A percentile compares a stretch with the other conserved stretches of the same genome.
Evolutionary conservation across 2,797 vertebrate species (phyloP).

Genomic region (Lophius americanus): DNA sequence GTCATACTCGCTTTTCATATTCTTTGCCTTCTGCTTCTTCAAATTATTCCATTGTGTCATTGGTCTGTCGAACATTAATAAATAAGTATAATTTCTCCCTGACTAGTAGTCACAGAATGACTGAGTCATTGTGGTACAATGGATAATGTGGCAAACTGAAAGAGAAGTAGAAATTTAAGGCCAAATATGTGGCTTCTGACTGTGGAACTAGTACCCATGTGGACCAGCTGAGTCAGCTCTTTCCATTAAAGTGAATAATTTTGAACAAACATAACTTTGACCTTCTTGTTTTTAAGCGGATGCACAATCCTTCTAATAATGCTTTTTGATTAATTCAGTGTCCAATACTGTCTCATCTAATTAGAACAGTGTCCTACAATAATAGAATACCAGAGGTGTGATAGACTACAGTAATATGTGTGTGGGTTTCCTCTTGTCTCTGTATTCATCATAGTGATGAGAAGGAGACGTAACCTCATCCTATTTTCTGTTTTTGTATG

Average conservation of each 20-base stretch:
- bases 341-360: not conserved
- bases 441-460: conserved; percentile 11
- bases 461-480: conserved; percentile 33
- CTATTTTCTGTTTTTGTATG: conserved; percentile 9
- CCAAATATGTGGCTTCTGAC: conserved; percentile 56
- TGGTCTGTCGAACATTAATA: conserved; percentile 7
- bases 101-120: conserved; percentile 47
- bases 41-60: conserved; percentile 29
- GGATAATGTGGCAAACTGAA: conserved; percentile 36
- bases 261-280: conserved; percentile 32
- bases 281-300: conserved; percentile 37
- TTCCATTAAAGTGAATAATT: conserved; percentile 62
- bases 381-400: not conserved
- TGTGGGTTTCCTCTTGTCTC: not conserved
- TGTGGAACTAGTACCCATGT: conserved; percentile 44
- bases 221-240: conserved; percentile 54
- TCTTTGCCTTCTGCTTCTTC: not conserved
- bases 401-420: not conserved
- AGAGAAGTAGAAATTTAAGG: conserved; percentile 23
- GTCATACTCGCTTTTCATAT: not conserved
- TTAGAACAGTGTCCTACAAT: not conserved
- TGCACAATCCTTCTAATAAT: conserved; percentile 15
- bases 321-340: not conserved
- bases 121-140: conserved; percentile 65
- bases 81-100: conserved; percentile 26